These are phyloP conservation scores for Danio kyathit DNA, from an alignment of 2,797 vertebrate genomes.

Conservation along the genomic window DNA sequence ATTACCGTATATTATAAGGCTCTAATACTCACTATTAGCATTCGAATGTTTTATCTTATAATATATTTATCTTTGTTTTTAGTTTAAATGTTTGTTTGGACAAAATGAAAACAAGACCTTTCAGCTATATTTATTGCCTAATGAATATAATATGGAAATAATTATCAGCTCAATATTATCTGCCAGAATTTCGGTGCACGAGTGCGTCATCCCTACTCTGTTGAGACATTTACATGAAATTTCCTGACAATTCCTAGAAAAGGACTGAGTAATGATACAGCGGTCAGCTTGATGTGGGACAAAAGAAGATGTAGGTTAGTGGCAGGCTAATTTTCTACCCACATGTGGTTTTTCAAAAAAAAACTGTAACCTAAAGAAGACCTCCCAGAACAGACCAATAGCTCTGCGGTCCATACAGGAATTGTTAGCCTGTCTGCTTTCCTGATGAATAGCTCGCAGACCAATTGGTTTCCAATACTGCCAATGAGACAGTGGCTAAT, in stretches of 20 bases:
- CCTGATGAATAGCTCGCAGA: conserved; percentile 39
- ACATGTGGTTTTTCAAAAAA: not conserved
- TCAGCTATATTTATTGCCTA: no score
- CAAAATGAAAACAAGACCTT: not conserved
- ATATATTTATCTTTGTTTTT: no score
- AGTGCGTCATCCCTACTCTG: not conserved
- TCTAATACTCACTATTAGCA: not conserved
- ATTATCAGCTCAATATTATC: not conserved
- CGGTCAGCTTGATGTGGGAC: not conserved
- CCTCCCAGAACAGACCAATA: conserved; percentile 15
- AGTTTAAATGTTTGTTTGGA: no score
- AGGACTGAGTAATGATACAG: not conserved
- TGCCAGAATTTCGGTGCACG: not conserved
- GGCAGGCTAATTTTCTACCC: conserved; percentile 11
- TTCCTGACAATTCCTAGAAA: not conserved
- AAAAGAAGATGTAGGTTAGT: not conserved
- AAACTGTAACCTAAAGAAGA: conserved; percentile 16
- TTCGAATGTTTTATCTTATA: not conserved
- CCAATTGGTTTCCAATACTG: conserved; percentile 40
- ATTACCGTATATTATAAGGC: not conserved
- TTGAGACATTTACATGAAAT: not conserved
- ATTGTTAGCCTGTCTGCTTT: conserved; percentile 45
- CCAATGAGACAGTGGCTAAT: conserved; percentile 39
- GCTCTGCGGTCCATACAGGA: conserved; percentile 5
- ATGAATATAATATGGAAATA: not conserved